Evolutionary conservation across 2,888 invertebrate species (phyloP), one percentile per base, ranked within the genome.

Genomic region (Acrobasis suavella): DNA sequence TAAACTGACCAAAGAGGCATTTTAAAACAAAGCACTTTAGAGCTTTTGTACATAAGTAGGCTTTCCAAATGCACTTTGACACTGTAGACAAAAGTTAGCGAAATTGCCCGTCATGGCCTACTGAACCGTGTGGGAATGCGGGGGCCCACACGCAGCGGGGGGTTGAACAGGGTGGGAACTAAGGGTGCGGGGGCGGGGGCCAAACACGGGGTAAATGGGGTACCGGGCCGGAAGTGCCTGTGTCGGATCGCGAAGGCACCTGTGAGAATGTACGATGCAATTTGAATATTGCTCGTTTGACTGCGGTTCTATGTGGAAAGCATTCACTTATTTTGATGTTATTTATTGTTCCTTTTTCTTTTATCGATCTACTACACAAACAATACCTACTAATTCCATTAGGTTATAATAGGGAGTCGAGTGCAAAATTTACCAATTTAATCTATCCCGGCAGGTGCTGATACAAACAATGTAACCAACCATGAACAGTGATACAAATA

Each of bases 171-270:
- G 76, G 72, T 73, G 74, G 65, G 70, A 71, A 67, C 66, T 68
- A 71, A 64, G 68, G 70, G 73, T 69, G 70, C 65, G 63, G 62
- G 69, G 61, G 72, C 76, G 72, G 72, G 71, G 70, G 73, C 72
- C 76, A 72, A 74, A 75, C 46, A 70, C 74, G 72, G 76, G 81
- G 82, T 80, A 80, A 85, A 82, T 85, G 85, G 89, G 89, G 87
- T 81, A 84, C 81, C 78, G 73, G 82, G 82, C 89, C 89, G 91
- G 91, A 91, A 91, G 83, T 81, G 81, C 77, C 78, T 85, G 86
- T 83, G 82, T 82, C 82, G 84, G 86, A 85, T 83, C 89, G 84
- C 81, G 83, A 83, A 77, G 74, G 75, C 90, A 90, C 89, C 91
- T 91, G 90, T 91, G 91, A 83, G 89, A 91, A 89, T 86, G 82